Conservation (phyloP, 2,113 vertebrate species). For the Sinocyclocheilus rhinocerous region DNA sequence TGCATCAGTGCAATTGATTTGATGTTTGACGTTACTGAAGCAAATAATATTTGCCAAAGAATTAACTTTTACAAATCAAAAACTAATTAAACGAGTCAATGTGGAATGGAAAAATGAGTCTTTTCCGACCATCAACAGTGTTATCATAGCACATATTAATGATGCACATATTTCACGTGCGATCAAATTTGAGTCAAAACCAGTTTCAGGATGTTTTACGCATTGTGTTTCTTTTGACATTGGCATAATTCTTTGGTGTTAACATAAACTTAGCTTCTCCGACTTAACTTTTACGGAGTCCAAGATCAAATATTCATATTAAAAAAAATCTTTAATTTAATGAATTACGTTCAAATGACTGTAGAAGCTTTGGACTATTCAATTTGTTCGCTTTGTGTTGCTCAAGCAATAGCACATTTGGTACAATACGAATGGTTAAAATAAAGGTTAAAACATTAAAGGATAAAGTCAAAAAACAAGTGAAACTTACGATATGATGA, state of each 20-base stretch:
- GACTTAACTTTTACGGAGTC: neutral
- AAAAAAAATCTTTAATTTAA: neutral
- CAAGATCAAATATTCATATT: neutral
- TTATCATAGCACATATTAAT: neutral
- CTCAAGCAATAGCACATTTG: slow-evolving; percentile 26
- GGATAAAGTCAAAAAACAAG: neutral
- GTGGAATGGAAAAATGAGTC: neutral
- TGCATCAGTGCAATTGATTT: slow-evolving; percentile 1
- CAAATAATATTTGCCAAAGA: slow-evolving; percentile 51
- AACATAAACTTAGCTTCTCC: slow-evolving; percentile 50
- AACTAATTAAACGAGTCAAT: neutral
- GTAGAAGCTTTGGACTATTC: neutral
- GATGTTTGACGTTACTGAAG: slow-evolving; percentile 34
- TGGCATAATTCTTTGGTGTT: slow-evolving; percentile 75
- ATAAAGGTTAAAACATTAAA: neutral
- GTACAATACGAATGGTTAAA: neutral
- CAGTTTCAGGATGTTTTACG: neutral
- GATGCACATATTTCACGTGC: neutral
- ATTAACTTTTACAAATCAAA: slow-evolving; percentile 57
- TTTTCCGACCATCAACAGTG: neutral
- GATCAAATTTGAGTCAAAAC: neutral
- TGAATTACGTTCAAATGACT: neutral
- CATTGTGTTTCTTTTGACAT: slow-evolving; percentile 35
- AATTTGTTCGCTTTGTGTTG: neutral
- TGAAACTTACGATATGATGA: neutral